These are phyloP conservation scores for Macrosiphum euphorbiae DNA, from an alignment of 2,888 invertebrate species.

Conservation along the genomic window DNA sequence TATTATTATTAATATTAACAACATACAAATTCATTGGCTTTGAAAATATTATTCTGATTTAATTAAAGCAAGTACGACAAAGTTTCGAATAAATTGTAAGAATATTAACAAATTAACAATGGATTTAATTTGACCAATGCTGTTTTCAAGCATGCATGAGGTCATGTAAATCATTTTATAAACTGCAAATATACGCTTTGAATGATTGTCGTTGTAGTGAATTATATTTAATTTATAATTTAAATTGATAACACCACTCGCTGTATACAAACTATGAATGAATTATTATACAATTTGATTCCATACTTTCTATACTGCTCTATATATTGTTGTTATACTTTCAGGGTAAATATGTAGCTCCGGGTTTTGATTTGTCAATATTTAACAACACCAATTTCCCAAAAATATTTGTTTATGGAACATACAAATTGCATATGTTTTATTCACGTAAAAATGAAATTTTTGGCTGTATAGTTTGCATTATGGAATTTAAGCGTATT, in stretches of 20 bases:
- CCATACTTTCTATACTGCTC: not conserved
- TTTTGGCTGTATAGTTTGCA: not conserved
- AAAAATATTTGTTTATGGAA: not conserved
- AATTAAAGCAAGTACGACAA: not conserved
- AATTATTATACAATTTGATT: too few species aligned
- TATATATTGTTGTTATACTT: not conserved
- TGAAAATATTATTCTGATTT: not conserved
- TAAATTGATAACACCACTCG: too few species aligned
- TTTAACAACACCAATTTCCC: not conserved
- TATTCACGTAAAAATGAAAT: not conserved
- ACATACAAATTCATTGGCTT: not conserved
- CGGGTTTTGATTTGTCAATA: not conserved
- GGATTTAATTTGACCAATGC: too few species aligned
- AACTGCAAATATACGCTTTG: too few species aligned
- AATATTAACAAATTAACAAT: too few species aligned
- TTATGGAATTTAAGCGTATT: not conserved
- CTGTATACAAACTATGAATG: too few species aligned
- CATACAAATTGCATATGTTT: not conserved
- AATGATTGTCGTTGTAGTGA: too few species aligned
- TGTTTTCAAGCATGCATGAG: too few species aligned
- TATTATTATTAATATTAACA: too few species aligned
- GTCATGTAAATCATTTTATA: too few species aligned
- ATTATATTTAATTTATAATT: too few species aligned
- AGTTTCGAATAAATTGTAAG: not conserved
- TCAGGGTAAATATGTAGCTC: not conserved